These are phyloP conservation scores for Harpegnathos saltator DNA, from an alignment of 1,140 invertebrate genomes.

Conservation along the genomic window DNA sequence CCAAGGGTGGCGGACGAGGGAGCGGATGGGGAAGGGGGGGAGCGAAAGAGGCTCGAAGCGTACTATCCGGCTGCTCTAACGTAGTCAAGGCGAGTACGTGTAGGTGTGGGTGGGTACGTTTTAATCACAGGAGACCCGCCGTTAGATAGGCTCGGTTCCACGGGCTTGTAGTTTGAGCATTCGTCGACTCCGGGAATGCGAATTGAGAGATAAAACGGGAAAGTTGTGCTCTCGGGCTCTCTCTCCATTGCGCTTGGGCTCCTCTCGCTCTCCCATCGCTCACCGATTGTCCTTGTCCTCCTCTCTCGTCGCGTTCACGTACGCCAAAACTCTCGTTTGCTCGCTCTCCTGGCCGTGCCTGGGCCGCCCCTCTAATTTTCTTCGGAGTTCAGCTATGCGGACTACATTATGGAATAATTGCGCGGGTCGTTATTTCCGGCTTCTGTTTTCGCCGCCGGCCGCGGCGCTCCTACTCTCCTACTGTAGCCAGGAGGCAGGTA, in stretches of 20 bases:
- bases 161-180: conserved; percentile 81
- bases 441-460: conserved; percentile 76
- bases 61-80: conserved; percentile 29
- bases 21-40: conserved; percentile 49
- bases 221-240: conserved; percentile 77
- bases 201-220: conserved; percentile 84
- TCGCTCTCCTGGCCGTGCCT: conserved; percentile 56
- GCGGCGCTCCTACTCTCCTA: conserved; percentile 63
- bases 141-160: conserved; percentile 79
- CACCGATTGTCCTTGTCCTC: conserved; percentile 58
- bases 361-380: conserved; percentile 79
- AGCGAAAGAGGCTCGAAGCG: conserved; percentile 44
- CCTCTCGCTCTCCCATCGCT: conserved; percentile 54
- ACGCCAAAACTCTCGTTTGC: conserved; percentile 70
- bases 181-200: conserved; percentile 81
- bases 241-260: conserved; percentile 50
- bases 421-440: conserved; percentile 78
- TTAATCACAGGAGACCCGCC: conserved; percentile 82
- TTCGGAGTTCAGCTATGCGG: conserved; percentile 81
- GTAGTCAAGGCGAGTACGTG: conserved; percentile 33
- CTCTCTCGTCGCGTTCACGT: conserved; percentile 56
- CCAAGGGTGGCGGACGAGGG: too few species aligned
- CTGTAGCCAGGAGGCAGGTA: conserved; percentile 64
- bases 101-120: conserved; percentile 74
- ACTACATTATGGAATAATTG: conserved; percentile 83